phyloP scores from a whole-genome alignment of 2,113 vertebrate species.

The Cavia aperea region DNA sequence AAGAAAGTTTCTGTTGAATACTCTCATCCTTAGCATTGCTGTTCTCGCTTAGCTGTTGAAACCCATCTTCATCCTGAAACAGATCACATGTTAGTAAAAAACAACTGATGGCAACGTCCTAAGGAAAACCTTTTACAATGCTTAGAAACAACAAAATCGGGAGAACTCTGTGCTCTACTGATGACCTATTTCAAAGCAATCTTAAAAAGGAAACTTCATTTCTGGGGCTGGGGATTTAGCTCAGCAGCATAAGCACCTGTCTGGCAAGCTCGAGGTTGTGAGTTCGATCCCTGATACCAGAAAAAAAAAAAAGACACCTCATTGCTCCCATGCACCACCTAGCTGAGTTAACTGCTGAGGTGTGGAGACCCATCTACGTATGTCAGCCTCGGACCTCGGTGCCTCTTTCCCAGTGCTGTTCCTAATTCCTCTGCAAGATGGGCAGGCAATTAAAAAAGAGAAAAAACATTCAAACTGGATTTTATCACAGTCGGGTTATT shows the following conservation, averaged over 20 bases:
- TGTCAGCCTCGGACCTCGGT: neutral
- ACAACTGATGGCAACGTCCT: neutral
- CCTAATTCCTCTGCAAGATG: neutral
- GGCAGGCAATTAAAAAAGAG: neutral
- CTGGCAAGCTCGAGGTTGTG: too few species aligned
- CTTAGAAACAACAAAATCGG: neutral
- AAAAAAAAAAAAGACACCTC: neutral
- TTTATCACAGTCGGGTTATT: slow-evolving; percentile 28
- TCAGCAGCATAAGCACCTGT: too few species aligned
- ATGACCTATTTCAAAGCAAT: slow-evolving; percentile 9
- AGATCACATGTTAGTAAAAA: slow-evolving; percentile 50
- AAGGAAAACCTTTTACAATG: neutral
- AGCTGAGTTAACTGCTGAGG: neutral
- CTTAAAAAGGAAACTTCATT: neutral
- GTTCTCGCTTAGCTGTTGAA: slow-evolving; percentile 86
- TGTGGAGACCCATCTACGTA: neutral
- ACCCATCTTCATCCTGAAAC: slow-evolving; percentile 91
- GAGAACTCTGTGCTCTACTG: neutral
- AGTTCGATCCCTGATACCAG: too few species aligned
- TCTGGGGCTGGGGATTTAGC: neutral
- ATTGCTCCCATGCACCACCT: neutral
- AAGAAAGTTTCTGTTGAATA: slow-evolving; percentile 85
- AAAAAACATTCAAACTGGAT: slow-evolving; percentile 3
- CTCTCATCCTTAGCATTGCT: slow-evolving; percentile 82
- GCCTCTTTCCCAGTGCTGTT: slow-evolving; percentile 12